phyloP scores from a whole-genome alignment of 2,888 invertebrate species.

The Auanema sp. region DNA sequence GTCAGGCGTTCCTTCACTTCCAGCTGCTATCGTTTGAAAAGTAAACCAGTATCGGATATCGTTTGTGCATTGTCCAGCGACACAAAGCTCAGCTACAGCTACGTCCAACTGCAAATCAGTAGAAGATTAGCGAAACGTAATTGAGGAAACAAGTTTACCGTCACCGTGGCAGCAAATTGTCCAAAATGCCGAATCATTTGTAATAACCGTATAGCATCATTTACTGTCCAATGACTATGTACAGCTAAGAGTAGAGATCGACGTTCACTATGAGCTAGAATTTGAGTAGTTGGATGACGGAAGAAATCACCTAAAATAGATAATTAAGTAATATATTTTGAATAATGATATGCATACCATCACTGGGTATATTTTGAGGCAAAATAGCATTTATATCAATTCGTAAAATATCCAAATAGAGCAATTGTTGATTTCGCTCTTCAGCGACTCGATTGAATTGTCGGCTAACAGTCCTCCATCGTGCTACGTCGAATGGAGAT shows the following conservation, averaged over 20 bases:
- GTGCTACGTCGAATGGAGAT: slow-evolving; percentile 33
- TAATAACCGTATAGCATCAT: slow-evolving; percentile 30
- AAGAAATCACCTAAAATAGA: slow-evolving; percentile 29
- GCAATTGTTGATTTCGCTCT: slow-evolving; percentile 23
- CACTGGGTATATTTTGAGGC: slow-evolving; percentile 20
- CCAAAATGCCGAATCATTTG: slow-evolving; percentile 32
- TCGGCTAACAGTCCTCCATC: slow-evolving; percentile 33
- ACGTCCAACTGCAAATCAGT: slow-evolving; percentile 39
- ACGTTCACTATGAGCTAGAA: slow-evolving; percentile 30
- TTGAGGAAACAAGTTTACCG: slow-evolving; percentile 27
- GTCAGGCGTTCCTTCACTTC: slow-evolving; percentile 28
- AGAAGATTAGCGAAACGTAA: not conserved
- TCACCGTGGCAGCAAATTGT: slow-evolving; percentile 29
- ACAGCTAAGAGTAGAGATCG: slow-evolving; percentile 34
- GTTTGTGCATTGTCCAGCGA: slow-evolving; percentile 36
- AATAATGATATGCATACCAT: slow-evolving; percentile 16
- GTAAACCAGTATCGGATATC: slow-evolving; percentile 39
- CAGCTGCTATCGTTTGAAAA: slow-evolving; percentile 31
- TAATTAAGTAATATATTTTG: too few relatives aligned
- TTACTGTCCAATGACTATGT: slow-evolving; percentile 34
- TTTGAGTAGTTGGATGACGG: slow-evolving; percentile 27
- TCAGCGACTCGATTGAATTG: slow-evolving; percentile 32
- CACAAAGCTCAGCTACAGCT: slow-evolving; percentile 35
- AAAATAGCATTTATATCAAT: slow-evolving; percentile 34
- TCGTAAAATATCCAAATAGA: slow-evolving; percentile 36